Conservation (phyloP, 2,113 vertebrate genomes). For the Agapornis roseicollis region DNA sequence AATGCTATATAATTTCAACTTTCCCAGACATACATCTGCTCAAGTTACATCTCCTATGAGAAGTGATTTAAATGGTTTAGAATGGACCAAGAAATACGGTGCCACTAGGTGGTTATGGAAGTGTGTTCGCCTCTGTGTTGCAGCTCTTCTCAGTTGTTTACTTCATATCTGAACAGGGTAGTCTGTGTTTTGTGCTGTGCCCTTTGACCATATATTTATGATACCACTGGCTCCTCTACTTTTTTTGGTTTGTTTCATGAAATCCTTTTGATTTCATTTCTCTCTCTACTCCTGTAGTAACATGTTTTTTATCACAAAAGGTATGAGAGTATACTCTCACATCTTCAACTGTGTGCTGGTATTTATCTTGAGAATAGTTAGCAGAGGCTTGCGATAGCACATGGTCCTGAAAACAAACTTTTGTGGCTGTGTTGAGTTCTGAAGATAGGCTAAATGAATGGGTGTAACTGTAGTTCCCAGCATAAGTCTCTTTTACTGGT, state of each 20-base stretch:
- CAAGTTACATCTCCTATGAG: not conserved
- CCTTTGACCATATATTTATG: not conserved
- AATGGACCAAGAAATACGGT: not conserved
- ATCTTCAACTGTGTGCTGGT: not conserved
- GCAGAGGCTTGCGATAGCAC: not conserved
- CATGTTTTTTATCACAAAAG: not conserved
- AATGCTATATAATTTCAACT: not conserved
- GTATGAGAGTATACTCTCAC: not conserved
- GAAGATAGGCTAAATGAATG: not conserved
- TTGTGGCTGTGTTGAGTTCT: not conserved
- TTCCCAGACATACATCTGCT: not conserved
- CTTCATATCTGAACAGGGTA: not conserved
- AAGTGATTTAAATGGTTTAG: not conserved
- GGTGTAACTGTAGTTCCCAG: not conserved
- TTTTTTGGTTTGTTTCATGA: not conserved
- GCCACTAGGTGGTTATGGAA: not conserved
- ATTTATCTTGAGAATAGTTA: not conserved
- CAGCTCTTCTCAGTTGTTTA: not conserved
- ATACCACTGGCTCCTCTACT: not conserved
- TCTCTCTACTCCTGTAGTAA: accelerated
- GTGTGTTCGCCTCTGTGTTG: not conserved
- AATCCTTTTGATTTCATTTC: not conserved
- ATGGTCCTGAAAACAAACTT: not conserved
- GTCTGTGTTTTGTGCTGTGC: not conserved
- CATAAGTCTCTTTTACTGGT: not conserved